phyloP scores from a whole-genome alignment of 2,888 invertebrate genomes.

The Helobdella robusta region DNA sequence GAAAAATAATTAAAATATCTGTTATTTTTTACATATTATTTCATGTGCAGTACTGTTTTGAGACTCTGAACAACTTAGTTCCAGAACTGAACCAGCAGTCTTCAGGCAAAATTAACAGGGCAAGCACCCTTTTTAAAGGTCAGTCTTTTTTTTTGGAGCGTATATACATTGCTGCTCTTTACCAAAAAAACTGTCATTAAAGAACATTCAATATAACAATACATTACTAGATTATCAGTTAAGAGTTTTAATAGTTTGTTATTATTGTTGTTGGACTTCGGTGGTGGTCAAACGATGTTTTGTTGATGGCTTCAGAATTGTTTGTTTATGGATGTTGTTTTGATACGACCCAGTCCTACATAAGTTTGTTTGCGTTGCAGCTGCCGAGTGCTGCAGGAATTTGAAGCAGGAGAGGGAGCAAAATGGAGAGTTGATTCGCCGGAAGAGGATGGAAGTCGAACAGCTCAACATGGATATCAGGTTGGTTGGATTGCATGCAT shows the following conservation, averaged over 20 bases:
- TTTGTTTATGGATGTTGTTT: too few species aligned
- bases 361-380: constrained; percentile 36
- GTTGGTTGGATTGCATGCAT: too few species aligned
- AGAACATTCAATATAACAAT: too few species aligned
- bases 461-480: constrained; percentile 78
- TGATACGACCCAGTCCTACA: too few species aligned
- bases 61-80: constrained; percentile 80
- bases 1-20: not conserved
- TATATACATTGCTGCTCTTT: too few species aligned
- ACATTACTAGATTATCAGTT: too few species aligned
- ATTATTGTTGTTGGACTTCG: too few species aligned
- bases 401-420: constrained; percentile 73
- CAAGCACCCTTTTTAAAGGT: constrained; percentile 90
- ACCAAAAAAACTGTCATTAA: too few species aligned
- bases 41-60: constrained; percentile 62
- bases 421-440: constrained; percentile 80
- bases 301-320: too few species aligned
- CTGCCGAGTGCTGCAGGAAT: constrained; percentile 82
- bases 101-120: constrained; percentile 73
- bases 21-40: not conserved
- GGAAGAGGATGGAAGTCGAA: constrained; percentile 76
- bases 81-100: constrained; percentile 77
- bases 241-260: too few species aligned
- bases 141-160: too few species aligned
- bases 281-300: too few species aligned